These are phyloP conservation scores for Teleopsis dalmanni DNA, from an alignment of 1,140 invertebrate genomes.

Conservation along the genomic window DNA sequence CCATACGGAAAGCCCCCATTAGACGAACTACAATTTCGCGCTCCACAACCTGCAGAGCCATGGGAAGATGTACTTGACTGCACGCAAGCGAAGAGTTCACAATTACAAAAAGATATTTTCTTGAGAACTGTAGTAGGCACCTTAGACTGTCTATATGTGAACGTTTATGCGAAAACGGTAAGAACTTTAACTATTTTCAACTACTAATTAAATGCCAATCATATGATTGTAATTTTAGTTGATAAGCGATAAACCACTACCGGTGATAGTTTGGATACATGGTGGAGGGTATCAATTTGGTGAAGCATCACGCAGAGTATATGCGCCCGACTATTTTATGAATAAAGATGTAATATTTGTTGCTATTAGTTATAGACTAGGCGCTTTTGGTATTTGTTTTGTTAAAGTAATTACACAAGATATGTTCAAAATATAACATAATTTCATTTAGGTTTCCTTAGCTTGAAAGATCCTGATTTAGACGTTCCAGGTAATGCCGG, in stretches of 20 bases:
- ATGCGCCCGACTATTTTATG: constrained; percentile 53
- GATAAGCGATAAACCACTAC: constrained; percentile 15
- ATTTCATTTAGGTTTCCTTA: constrained; percentile 52
- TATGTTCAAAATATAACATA: background rate
- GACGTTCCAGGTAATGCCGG: constrained; percentile 51
- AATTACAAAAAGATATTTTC: constrained; percentile 24
- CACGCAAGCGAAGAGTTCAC: constrained; percentile 28
- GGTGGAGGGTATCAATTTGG: constrained; percentile 58
- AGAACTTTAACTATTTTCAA: background rate
- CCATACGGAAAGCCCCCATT: constrained; percentile 47
- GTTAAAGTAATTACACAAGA: too few relatives aligned
- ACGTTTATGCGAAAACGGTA: constrained; percentile 57
- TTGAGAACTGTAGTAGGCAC: constrained; percentile 34
- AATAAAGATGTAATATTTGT: constrained; percentile 45
- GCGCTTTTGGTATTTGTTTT: constrained; percentile 31
- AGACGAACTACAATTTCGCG: constrained; percentile 47
- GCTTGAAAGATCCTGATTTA: constrained; percentile 37
- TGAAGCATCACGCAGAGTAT: constrained; percentile 26
- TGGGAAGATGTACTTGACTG: constrained; percentile 49
- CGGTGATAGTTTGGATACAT: constrained; percentile 49
- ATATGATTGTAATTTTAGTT: constrained; percentile 14
- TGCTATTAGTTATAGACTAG: constrained; percentile 46
- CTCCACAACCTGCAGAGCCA: constrained; percentile 45
- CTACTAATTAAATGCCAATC: constrained; percentile 17
- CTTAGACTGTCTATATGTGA: constrained; percentile 79